A percentile compares a stretch with the other conserved stretches of the same genome.
These are phyloP conservation scores for Pachyrhynchus sulphureomaculatus DNA, from an alignment of 1,140 invertebrate species.

Conservation along the genomic window DNA sequence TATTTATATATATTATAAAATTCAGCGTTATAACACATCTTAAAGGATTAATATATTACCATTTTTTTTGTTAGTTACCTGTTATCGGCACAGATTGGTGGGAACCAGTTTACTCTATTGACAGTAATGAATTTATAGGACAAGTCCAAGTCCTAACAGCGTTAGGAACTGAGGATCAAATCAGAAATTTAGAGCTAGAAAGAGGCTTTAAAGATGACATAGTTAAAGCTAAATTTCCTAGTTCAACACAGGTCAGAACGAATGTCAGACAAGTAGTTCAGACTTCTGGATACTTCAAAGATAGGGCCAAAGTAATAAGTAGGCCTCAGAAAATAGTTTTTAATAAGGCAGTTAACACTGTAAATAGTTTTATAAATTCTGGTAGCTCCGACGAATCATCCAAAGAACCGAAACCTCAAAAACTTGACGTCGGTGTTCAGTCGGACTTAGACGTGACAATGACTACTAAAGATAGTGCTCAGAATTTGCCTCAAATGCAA, in stretches of 20 bases:
- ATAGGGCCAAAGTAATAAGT: constrained; percentile 6
- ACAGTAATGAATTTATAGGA: constrained; percentile 50
- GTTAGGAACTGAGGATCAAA: constrained; percentile 61
- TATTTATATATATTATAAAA: no score
- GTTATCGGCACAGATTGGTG: constrained; percentile 63
- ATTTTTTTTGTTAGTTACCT: constrained; percentile 53
- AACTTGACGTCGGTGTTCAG: constrained; percentile 31
- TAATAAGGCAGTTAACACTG: not conserved
- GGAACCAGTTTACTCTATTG: constrained; percentile 56
- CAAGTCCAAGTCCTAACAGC: constrained; percentile 59
- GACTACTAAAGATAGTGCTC: constrained; percentile 4
- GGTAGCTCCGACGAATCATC: not conserved
- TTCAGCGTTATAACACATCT: no score
- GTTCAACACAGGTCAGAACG: constrained; percentile 1
- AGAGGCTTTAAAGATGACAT: constrained; percentile 53
- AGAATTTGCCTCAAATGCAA: constrained; percentile 3
- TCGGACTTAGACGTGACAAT: constrained; percentile 22
- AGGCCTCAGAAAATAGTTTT: not conserved
- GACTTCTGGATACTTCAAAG: constrained; percentile 7
- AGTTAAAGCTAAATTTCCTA: constrained; percentile 34
- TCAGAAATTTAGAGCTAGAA: constrained; percentile 57
- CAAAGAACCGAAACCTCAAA: constrained; percentile 7
- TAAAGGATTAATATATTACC: no score
- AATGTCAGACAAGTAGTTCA: not conserved
- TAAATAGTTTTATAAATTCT: no score